phyloP scores from a whole-genome alignment of 2,113 vertebrate genomes.

The Phaetusa simplex region DNA sequence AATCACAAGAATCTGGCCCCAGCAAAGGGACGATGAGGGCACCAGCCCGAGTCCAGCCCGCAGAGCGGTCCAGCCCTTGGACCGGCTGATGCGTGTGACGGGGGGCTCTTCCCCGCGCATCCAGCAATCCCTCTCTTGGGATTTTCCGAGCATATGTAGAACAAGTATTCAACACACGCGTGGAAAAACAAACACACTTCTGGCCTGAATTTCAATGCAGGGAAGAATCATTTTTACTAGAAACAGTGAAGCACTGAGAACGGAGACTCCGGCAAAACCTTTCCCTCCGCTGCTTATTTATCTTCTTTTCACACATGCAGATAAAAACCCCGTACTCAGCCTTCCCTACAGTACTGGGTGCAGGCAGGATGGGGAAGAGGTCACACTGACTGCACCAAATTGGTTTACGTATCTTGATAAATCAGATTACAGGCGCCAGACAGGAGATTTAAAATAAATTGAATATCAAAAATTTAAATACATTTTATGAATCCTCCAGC shows the following conservation, averaged over 20 bases:
- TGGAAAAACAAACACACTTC: not conserved
- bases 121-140: not conserved
- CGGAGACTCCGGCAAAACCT: not conserved
- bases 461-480: slow-evolving; percentile 52
- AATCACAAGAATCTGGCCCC: not conserved
- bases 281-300: not conserved
- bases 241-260: not conserved
- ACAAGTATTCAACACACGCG: not conserved
- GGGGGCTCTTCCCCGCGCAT: too few relatives aligned
- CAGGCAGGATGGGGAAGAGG: not conserved
- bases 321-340: not conserved
- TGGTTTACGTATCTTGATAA: not conserved
- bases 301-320: not conserved
- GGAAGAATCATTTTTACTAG: not conserved
- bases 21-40: accelerated
- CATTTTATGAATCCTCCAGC: not conserved
- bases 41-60: not conserved
- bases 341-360: not conserved
- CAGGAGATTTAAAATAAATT: slow-evolving; percentile 29
- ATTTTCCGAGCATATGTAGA: not conserved
- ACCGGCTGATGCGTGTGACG: not conserved
- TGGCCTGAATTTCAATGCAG: not conserved
- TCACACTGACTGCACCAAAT: not conserved
- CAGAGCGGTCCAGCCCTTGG: not conserved
- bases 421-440: not conserved